These are phyloP conservation scores for Clusia tigrina DNA, from an alignment of 2,888 invertebrate genomes.

Conservation along the genomic window DNA sequence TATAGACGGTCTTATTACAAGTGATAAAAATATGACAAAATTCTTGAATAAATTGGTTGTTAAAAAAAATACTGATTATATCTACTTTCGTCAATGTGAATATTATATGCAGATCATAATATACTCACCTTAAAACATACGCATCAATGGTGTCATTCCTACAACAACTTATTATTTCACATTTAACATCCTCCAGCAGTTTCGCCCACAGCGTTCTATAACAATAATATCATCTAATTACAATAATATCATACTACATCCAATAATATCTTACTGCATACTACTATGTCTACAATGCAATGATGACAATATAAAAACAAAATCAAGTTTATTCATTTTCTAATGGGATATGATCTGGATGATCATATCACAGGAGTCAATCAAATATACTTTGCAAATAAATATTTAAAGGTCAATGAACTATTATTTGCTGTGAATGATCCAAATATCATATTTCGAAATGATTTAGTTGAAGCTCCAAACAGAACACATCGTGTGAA, in stretches of 20 bases:
- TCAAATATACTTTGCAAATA: no score
- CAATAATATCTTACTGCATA: background rate
- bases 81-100: background rate
- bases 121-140: slow-evolving; percentile 89
- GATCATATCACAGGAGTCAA: no score
- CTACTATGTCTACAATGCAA: background rate
- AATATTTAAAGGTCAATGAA: no score
- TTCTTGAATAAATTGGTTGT: no score
- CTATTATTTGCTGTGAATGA: no score
- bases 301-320: background rate
- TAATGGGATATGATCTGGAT: no score
- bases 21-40: no score
- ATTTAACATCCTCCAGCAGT: slow-evolving; percentile 88
- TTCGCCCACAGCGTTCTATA: slow-evolving; percentile 87
- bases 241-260: background rate
- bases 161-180: slow-evolving; percentile 93
- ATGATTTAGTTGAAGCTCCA: no score
- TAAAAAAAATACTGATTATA: no score
- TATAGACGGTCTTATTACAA: no score
- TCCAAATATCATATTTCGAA: no score
- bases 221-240: slow-evolving; percentile 46
- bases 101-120: background rate
- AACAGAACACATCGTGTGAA: no score
- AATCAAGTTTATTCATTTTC: background rate
- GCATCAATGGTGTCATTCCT: slow-evolving; percentile 92